These are phyloP conservation scores for Tolypeutes matacus DNA, from an alignment of 2,797 vertebrate species.

Conservation along the genomic window DNA sequence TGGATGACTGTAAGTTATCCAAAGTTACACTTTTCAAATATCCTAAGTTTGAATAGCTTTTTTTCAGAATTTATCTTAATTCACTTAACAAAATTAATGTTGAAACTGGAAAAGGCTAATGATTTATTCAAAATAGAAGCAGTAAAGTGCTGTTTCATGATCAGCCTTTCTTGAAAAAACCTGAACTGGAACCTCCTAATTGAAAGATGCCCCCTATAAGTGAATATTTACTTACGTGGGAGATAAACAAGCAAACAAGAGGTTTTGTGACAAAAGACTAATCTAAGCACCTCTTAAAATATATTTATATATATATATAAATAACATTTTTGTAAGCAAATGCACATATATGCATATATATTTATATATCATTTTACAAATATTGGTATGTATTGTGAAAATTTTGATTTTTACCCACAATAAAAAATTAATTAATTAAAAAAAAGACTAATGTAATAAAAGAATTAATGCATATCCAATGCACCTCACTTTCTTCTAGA, in stretches of 20 bases:
- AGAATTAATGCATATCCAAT: slow-evolving; percentile 58
- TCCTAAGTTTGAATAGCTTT: slow-evolving; percentile 66
- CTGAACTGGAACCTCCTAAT: neutral
- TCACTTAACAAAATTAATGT: slow-evolving; percentile 72
- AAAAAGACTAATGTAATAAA: slow-evolving; percentile 56
- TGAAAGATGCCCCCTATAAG: slow-evolving; percentile 31
- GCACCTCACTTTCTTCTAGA: slow-evolving; percentile 47
- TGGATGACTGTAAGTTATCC: slow-evolving; percentile 73
- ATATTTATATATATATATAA: no score
- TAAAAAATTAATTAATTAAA: no score
- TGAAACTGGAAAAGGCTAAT: slow-evolving; percentile 67
- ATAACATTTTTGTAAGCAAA: no score
- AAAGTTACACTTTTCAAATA: slow-evolving; percentile 75
- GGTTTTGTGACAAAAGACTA: slow-evolving; percentile 60
- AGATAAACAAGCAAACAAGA: slow-evolving; percentile 55
- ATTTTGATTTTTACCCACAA: no score
- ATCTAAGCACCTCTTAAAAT: no score
- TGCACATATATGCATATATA: no score
- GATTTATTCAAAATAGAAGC: slow-evolving; percentile 75
- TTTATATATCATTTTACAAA: no score
- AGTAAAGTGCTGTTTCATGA: slow-evolving; percentile 29
- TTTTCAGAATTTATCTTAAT: slow-evolving; percentile 74
- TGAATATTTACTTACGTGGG: neutral
- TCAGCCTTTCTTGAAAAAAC: neutral
- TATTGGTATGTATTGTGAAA: no score